Evolutionary conservation across 2,888 invertebrate genomes (phyloP).

Genomic region (Synanthedon tipuliformis): DNA sequence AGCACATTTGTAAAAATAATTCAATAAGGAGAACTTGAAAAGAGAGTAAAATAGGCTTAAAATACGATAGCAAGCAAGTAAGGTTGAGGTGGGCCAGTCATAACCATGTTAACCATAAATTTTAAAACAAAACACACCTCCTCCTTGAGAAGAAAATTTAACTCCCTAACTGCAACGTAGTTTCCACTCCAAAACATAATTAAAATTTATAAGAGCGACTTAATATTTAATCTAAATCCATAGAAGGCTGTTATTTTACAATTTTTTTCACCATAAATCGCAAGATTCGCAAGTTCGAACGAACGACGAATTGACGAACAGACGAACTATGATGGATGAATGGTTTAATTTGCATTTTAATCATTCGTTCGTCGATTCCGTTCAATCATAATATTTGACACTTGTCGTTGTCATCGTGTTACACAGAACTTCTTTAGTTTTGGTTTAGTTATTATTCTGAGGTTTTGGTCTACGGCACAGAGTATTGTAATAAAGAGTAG

Average conservation of each 20-base stretch:
- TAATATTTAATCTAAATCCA: constrained; percentile 52
- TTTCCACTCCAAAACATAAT: constrained; percentile 89
- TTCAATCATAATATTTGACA: too few relatives aligned
- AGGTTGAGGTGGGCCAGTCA: constrained; percentile 10
- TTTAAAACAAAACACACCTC: constrained; percentile 73
- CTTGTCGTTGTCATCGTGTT: too few relatives aligned
- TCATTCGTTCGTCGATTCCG: too few relatives aligned
- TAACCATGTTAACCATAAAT: constrained; percentile 51
- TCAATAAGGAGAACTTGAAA: too few relatives aligned
- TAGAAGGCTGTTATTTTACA: constrained; percentile 49
- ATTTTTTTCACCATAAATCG: constrained; percentile 41
- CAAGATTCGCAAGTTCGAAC: constrained; percentile 19
- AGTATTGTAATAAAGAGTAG: too few relatives aligned
- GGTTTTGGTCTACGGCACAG: too few relatives aligned
- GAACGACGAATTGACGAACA: constrained; percentile 14
- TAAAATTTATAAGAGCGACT: constrained; percentile 55
- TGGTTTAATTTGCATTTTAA: too few relatives aligned
- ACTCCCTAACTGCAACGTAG: constrained; percentile 77
- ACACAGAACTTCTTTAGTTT: too few relatives aligned
- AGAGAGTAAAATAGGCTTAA: not conserved
- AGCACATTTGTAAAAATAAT: too few relatives aligned
- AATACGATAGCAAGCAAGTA: not conserved
- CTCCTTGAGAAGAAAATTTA: constrained; percentile 81
- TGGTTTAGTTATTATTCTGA: too few relatives aligned
- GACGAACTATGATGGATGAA: too few relatives aligned